Conservation (phyloP, 2,888 invertebrate genomes). For the Parnassius apollo region DNA sequence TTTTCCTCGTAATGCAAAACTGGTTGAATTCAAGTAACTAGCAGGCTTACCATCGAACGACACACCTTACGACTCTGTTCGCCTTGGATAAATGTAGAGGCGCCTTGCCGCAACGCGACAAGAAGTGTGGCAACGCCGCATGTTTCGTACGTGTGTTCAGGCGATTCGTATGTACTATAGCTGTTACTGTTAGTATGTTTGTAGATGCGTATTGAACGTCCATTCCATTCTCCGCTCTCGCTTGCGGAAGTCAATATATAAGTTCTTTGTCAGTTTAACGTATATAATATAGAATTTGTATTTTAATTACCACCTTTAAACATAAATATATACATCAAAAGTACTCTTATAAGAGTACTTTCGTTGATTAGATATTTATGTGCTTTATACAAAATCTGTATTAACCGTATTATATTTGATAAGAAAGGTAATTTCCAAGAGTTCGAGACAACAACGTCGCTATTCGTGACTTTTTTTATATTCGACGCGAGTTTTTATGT, state of each 20-base stretch:
- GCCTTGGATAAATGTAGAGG: constrained; percentile 58
- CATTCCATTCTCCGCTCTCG: constrained; percentile 30
- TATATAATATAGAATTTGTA: no score
- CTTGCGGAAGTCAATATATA: constrained; percentile 19
- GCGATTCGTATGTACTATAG: constrained; percentile 31
- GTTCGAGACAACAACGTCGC: no score
- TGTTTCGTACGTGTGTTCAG: constrained; percentile 41
- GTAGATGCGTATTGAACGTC: constrained; percentile 29
- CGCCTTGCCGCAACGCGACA: constrained; percentile 47
- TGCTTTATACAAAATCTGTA: no score
- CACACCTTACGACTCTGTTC: constrained; percentile 47
- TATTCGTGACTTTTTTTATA: no score
- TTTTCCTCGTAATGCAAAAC: constrained; percentile 12
- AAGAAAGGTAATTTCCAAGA: no score
- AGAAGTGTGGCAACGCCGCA: constrained; percentile 57
- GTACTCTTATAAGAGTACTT: no score
- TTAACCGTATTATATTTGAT: no score
- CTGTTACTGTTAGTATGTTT: constrained; percentile 15
- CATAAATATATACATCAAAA: no score
- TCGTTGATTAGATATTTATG: no score
- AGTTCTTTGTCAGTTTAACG: constrained; percentile 12
- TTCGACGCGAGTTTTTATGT: no score
- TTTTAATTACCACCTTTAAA: no score
- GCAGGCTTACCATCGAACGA: constrained; percentile 25
- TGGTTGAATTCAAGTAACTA: constrained; percentile 20